Conservation (phyloP, 2,113 vertebrate genomes). For the Megaceryle torquata region DNA sequence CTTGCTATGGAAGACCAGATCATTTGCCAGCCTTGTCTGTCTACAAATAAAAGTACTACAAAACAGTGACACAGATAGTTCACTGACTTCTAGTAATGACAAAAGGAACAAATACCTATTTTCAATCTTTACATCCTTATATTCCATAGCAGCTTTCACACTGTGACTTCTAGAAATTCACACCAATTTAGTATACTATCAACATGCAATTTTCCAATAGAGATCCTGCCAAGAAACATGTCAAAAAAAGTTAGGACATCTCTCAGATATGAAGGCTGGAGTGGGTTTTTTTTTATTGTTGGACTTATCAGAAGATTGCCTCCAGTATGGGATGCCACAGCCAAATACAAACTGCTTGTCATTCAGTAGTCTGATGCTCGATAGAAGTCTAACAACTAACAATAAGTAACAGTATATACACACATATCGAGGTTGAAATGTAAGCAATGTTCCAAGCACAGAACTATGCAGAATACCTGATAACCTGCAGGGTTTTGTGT, state of each 20-base stretch:
- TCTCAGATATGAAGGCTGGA: neutral
- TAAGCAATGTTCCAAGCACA: neutral
- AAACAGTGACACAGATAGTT: neutral
- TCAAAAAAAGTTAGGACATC: neutral
- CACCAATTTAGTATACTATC: neutral
- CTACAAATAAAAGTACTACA: neutral
- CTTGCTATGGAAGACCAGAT: accelerated
- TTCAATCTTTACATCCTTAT: neutral
- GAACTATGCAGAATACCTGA: neutral
- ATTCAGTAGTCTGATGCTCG: neutral
- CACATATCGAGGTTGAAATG: neutral
- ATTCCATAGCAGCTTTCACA: neutral
- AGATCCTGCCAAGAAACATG: neutral
- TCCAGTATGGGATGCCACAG: neutral
- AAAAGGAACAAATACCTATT: neutral
- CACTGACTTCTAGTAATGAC: neutral
- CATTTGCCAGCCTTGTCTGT: neutral
- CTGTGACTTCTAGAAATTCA: neutral
- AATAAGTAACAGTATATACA: neutral
- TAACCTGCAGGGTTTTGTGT: neutral
- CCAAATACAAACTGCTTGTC: neutral
- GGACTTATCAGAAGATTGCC: neutral
- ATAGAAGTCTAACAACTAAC: neutral
- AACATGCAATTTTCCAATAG: neutral
- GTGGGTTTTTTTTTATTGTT: neutral